Evolutionary conservation across 2,113 vertebrate species (phyloP), one percentile per base, ranked within the genome.

Genomic region (Malurus alboscapulatus): DNA sequence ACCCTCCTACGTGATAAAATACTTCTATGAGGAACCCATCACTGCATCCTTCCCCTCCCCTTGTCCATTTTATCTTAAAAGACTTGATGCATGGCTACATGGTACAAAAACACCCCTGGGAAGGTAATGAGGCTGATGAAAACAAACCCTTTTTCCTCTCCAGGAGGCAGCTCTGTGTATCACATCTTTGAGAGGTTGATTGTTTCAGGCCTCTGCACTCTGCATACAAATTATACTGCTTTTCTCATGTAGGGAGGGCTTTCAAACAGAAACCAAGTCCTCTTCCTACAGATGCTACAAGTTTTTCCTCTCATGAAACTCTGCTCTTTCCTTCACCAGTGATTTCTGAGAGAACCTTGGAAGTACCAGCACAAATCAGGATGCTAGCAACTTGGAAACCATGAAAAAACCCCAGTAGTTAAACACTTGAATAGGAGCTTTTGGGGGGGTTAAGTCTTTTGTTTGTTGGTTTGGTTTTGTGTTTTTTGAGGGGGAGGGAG

Each of bases 61-160:
- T 42, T 9, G 7, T 32, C 57, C 13, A 2, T 80, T 57, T 17
- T 45, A 2, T 29, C 47, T 50, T 17, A 34, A 25, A 54, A 62
- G 66, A 45, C 14, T 3, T 8, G 17, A 11, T 1, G 0, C 1
- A 0, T 12, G 62, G 16, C 50, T 40, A n/a, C 5, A 5, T 1
- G 7, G n/a, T 32, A 21, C 7, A 51, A 34, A 63, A 78, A 38
- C 10, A 42, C 1, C 15, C 14, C 21, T 48, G 14, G 32, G 11
- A 1, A 0, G 8, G 5, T 15, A 27, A 34, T 1, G 0, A 26
- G 36, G 40, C 26, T 24, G 36, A 44, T 34, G 34, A 6, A 7
- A 50, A 29, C 12, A 47, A 89, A 9, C 9, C 2, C 21, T 44
- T 57, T 10, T 19, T 21, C 12, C n/a, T 63, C 61, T 54, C 14